Conservation (phyloP, 2,113 vertebrate species). For the Tetrax tetrax region DNA sequence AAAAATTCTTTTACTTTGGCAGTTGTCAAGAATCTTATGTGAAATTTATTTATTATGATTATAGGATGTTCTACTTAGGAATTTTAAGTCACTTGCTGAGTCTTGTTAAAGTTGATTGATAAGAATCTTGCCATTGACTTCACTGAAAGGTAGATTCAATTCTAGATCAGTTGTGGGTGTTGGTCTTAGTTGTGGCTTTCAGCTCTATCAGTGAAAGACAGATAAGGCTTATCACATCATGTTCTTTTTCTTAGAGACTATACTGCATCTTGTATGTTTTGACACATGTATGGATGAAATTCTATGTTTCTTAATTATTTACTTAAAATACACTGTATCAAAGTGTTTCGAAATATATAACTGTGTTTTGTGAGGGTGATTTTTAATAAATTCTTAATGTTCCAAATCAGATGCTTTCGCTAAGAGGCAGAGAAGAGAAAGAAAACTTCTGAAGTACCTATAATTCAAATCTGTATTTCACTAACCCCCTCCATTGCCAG, state of each 20-base stretch:
- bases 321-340: neutral
- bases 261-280: neutral
- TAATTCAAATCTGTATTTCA: neutral
- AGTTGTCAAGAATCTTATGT: neutral
- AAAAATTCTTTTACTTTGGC: neutral
- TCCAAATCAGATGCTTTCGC: neutral
- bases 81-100: neutral
- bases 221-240: neutral
- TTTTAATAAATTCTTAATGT: neutral
- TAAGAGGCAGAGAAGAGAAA: neutral
- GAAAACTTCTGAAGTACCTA: neutral
- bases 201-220: neutral
- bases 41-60: neutral
- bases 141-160: neutral
- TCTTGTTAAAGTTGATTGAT: neutral
- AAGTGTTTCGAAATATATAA: neutral
- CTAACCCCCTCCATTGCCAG: neutral
- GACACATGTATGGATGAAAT: neutral
- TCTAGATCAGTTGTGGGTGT: neutral
- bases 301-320: neutral
- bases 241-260: neutral
- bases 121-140: neutral
- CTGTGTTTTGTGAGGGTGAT: neutral
- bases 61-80: neutral
- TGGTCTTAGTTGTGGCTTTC: neutral